A percentile compares a stretch with the other conserved stretches of the same genome.
phyloP scores from a whole-genome alignment of 2,888 invertebrate genomes.

The Pomacea canaliculata region DNA sequence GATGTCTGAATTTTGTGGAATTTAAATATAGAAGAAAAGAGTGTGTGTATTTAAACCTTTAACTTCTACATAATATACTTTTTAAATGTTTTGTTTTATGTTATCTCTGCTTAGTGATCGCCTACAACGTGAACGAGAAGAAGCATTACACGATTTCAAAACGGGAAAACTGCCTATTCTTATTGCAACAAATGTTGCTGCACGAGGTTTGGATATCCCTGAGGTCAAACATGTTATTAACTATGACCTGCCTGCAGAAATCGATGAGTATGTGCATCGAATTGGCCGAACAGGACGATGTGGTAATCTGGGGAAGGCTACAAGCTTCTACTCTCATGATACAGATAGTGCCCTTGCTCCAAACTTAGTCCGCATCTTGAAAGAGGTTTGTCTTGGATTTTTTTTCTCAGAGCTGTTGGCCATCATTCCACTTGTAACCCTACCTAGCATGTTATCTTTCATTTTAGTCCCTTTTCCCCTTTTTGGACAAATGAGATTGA shows the following conservation, averaged over 20 bases:
- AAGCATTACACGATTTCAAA: slow-evolving; percentile 84
- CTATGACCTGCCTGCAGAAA: slow-evolving; percentile 97
- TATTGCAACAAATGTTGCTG: slow-evolving; percentile 95
- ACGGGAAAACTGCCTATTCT: slow-evolving; percentile 81
- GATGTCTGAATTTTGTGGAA: too few species aligned
- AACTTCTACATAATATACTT: too few species aligned
- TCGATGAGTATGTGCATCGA: slow-evolving; percentile 98
- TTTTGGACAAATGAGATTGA: too few species aligned
- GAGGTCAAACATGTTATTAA: slow-evolving; percentile 99
- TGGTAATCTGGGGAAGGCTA: slow-evolving; percentile 87
- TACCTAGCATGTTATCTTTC: too few species aligned
- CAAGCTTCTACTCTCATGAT: slow-evolving; percentile 69
- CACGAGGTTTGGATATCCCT: slow-evolving; percentile 86
- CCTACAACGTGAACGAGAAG: slow-evolving; percentile 80
- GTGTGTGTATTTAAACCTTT: too few species aligned
- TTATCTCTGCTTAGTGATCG: slow-evolving; percentile 72
- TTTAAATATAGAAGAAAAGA: too few species aligned
- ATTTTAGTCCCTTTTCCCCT: too few species aligned
- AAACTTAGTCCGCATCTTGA: slow-evolving; percentile 81
- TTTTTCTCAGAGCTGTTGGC: background rate
- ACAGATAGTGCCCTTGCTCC: slow-evolving; percentile 73
- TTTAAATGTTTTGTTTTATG: background rate
- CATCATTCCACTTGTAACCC: background rate
- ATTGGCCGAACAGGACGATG: slow-evolving; percentile 99
- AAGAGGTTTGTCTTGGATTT: slow-evolving; percentile 70